Percentiles rank a stretch among this genome's conserved stretches.
These are phyloP conservation scores for Dromas ardeola DNA, from an alignment of 2,113 vertebrate species.

Conservation along the genomic window DNA sequence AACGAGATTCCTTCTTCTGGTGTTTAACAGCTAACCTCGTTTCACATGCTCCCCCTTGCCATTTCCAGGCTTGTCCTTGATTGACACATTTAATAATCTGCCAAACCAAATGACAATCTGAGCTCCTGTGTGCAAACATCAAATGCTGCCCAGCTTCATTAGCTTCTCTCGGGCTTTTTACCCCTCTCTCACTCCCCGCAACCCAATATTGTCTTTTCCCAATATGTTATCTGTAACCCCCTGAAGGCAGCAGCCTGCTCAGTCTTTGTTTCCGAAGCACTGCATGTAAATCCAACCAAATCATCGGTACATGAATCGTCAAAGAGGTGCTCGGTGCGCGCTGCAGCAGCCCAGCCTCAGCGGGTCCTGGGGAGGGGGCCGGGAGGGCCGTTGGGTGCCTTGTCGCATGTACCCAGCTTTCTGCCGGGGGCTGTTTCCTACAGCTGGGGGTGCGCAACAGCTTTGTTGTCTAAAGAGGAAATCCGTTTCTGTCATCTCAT, in stretches of 20 bases:
- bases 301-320: rapidly evolving
- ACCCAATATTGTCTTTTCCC: not conserved
- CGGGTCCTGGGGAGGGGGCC: not conserved
- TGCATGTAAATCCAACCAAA: not conserved
- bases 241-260: not conserved
- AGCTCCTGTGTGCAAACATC: not conserved
- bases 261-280: not conserved
- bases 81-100: conserved; percentile 32
- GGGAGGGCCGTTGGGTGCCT: rapidly evolving
- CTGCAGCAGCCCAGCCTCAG: not conserved
- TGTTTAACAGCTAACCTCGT: not conserved
- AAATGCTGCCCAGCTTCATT: conserved; percentile 10
- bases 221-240: not conserved
- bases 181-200: not conserved
- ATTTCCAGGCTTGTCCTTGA: conserved; percentile 5
- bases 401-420: rapidly evolving
- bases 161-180: not conserved
- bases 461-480: not conserved
- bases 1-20: not conserved
- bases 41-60: not conserved
- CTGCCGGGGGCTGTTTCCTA: not conserved
- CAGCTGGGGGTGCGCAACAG: not conserved
- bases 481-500: not conserved
- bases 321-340: rapidly evolving
- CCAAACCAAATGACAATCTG: not conserved